Percentiles rank a stretch among this genome's conserved stretches.
phyloP scores from a whole-genome alignment of 2,113 vertebrate genomes.

The Clarias batrachus region DNA sequence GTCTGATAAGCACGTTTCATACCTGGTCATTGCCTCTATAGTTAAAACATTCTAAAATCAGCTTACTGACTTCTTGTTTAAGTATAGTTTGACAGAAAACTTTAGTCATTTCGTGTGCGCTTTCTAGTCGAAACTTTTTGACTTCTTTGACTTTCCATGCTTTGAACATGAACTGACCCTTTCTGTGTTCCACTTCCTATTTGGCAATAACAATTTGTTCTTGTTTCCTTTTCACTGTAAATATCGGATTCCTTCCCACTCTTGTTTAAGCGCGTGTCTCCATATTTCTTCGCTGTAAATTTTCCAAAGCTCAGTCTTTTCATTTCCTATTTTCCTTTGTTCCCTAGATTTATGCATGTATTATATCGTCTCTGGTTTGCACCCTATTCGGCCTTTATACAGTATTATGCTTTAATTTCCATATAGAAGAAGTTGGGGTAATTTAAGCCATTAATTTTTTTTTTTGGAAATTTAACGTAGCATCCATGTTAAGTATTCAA shows the following conservation, averaged over 20 bases:
- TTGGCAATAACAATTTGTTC: not conserved
- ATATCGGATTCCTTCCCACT: not conserved
- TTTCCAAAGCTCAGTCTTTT: not conserved
- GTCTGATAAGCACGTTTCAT: not conserved
- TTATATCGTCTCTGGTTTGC: not conserved
- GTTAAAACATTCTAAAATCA: not conserved
- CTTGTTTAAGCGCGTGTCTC: not conserved
- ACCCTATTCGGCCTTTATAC: not conserved
- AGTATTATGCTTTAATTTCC: not conserved
- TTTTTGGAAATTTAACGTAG: no score
- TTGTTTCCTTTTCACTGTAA: not conserved
- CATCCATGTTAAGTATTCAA: no score
- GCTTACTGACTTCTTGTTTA: not conserved
- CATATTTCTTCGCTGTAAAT: no score
- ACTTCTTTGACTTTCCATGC: not conserved
- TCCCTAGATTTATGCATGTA: not conserved
- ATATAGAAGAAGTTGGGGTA: not conserved
- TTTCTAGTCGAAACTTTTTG: not conserved
- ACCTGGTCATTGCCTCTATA: not conserved
- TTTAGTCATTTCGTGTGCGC: not conserved
- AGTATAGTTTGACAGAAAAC: not conserved
- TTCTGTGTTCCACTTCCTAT: not conserved
- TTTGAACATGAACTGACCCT: not conserved
- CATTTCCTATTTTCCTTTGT: not conserved
- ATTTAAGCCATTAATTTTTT: no score